These are phyloP conservation scores for Drosophila subquinaria DNA, from an alignment of 2,888 invertebrate genomes.

Conservation along the genomic window DNA sequence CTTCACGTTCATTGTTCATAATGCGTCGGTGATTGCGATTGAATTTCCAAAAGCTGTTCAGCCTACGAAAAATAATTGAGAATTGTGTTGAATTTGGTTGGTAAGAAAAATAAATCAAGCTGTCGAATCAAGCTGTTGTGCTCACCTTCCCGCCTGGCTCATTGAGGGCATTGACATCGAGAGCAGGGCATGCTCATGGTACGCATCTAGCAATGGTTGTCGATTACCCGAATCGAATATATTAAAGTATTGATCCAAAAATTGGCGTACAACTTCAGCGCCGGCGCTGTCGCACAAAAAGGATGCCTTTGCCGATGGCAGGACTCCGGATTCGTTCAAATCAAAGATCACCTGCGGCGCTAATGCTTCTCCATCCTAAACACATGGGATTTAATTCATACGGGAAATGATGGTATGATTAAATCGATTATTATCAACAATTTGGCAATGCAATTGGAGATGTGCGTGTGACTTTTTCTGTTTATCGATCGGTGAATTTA, in stretches of 20 bases:
- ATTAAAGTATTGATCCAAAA: slow-evolving; percentile 93
- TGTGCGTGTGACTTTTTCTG: neutral
- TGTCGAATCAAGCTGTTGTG: too few relatives aligned
- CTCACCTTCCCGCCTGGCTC: slow-evolving; percentile 84
- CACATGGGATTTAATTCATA: neutral
- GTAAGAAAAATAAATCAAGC: too few relatives aligned
- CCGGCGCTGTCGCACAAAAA: slow-evolving; percentile 85
- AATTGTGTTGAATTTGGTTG: neutral
- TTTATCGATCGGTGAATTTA: neutral
- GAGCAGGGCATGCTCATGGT: slow-evolving; percentile 93
- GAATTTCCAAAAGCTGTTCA: slow-evolving; percentile 87
- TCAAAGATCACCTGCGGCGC: slow-evolving; percentile 96
- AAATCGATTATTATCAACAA: neutral
- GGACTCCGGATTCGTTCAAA: slow-evolving; percentile 89
- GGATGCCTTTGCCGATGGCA: slow-evolving; percentile 89
- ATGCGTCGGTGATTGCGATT: slow-evolving; percentile 89
- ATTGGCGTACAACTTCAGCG: slow-evolving; percentile 88
- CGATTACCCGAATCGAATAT: slow-evolving; percentile 93
- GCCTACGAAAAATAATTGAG: slow-evolving; percentile 79
- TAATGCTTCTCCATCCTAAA: slow-evolving; percentile 92
- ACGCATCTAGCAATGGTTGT: slow-evolving; percentile 92
- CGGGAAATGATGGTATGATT: neutral
- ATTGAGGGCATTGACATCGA: slow-evolving; percentile 89
- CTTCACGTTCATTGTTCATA: slow-evolving; percentile 87
- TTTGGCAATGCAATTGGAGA: neutral